Evolutionary conservation across 2,888 invertebrate genomes (phyloP).

Genomic region (Seira ritae): DNA sequence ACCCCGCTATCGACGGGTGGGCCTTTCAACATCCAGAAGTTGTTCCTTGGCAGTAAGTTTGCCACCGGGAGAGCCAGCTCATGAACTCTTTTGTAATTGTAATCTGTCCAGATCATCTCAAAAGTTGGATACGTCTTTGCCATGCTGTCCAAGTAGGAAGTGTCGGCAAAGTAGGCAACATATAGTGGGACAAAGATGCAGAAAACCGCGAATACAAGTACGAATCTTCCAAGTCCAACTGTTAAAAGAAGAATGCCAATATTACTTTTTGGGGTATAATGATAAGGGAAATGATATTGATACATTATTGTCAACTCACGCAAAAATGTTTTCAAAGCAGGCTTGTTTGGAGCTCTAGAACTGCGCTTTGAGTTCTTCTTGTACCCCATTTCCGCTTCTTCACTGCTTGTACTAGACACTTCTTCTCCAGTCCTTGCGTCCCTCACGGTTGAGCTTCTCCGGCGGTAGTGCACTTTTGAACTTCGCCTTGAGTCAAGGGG

Average conservation of each 20-base stretch:
- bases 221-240: neutral
- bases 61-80: neutral
- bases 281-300: no score
- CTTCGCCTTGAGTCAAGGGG: neutral
- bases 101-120: neutral
- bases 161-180: constrained; percentile 10
- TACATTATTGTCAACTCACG: no score
- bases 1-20: neutral
- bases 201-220: neutral
- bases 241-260: no score
- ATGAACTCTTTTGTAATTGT: neutral
- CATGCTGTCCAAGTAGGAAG: neutral
- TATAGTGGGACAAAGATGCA: neutral
- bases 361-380: no score
- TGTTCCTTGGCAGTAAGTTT: neutral
- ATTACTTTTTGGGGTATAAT: no score
- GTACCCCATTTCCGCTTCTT: no score
- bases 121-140: neutral
- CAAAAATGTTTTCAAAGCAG: no score
- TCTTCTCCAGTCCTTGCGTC: neutral
- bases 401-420: neutral
- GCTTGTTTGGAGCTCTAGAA: no score
- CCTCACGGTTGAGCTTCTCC: neutral
- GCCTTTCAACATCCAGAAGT: neutral
- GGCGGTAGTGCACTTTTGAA: neutral